Evolutionary conservation across 2,797 vertebrate genomes (phyloP), one percentile per base, ranked within the genome.

Genomic region (Neosalanx taihuensis): DNA sequence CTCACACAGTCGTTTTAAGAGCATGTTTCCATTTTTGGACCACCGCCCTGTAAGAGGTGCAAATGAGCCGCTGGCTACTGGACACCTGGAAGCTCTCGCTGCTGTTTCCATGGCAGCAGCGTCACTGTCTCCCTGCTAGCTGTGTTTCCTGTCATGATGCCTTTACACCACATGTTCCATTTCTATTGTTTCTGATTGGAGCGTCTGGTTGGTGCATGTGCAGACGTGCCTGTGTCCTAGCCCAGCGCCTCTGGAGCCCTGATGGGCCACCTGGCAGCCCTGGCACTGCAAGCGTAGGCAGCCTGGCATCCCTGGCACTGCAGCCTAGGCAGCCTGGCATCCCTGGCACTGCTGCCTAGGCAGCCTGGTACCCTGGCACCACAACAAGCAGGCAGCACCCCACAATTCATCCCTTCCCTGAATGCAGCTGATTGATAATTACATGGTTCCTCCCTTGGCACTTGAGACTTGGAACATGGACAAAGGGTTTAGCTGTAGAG

Each of bases 1-100:
- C 10, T 60, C 18, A 6, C 15, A 56, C 51, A 9, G 18, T 4
- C 51, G 1, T 76, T 56, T 49, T 76, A 77, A 85, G 77, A 63
- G 76, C 79, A 75, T 2, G 49, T 83, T 80, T 85, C 76, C 74
- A 71, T 6, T 74, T 73, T 74, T 56, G 26, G 78, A 81, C 80
- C 78, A 13, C 53, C 5, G 7, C 37, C 6, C 37, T 46, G 41
- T 13, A 46, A 13, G 46, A 60, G 58, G 30, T 58, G 31, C 53
- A 59, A 57, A 57, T n/a, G n/a, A n/a, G 37, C 33, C 59, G 56
- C 30, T 58, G 58, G 30, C 30, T n/a, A 29, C 26, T 30, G 51
- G 35, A 69, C 20, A 61, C 57, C 49, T 59, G 65, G 64, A 59
- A 65, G 15, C 63, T 29, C 33, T n/a, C 71, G 57, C 61, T 57